These are phyloP conservation scores for Eupsilia transversa DNA, from an alignment of 2,888 invertebrate species.

Conservation along the genomic window DNA sequence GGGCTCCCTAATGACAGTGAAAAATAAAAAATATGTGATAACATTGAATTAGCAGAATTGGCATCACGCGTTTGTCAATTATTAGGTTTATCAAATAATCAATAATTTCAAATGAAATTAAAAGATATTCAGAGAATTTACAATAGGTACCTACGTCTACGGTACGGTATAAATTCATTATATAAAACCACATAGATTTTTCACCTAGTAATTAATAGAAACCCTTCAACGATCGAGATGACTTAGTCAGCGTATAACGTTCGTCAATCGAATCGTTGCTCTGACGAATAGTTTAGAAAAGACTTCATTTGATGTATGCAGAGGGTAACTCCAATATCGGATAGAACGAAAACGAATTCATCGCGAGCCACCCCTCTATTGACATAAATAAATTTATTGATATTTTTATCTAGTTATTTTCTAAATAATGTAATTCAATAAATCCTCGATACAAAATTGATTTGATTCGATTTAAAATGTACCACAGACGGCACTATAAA, in stretches of 20 bases:
- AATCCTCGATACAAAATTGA: slow-evolving; percentile 49
- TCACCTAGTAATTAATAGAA: background rate
- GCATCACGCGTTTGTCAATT: too few species aligned
- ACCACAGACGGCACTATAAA: slow-evolving; percentile 32
- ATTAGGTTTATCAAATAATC: background rate
- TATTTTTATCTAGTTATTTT: slow-evolving; percentile 76
- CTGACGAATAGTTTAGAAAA: slow-evolving; percentile 87
- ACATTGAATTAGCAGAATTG: background rate
- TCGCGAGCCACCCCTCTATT: slow-evolving; percentile 73
- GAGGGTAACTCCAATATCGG: slow-evolving; percentile 83
- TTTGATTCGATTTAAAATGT: slow-evolving; percentile 51
- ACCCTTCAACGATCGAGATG: slow-evolving; percentile 64
- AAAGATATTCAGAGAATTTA: background rate
- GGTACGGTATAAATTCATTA: too few species aligned
- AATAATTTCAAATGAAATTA: background rate
- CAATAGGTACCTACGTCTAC: too few species aligned
- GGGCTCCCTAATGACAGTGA: background rate
- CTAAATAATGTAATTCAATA: slow-evolving; percentile 76
- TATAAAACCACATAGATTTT: background rate
- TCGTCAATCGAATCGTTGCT: slow-evolving; percentile 85
- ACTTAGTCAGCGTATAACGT: slow-evolving; percentile 68
- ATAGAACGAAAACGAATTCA: slow-evolving; percentile 75
- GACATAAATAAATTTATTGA: slow-evolving; percentile 79
- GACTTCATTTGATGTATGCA: slow-evolving; percentile 87
- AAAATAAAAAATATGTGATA: background rate